A percentile compares a stretch with the other conserved stretches of the same genome.
These are phyloP conservation scores for Aphidius colemani DNA, from an alignment of 2,888 invertebrate species.

Conservation along the genomic window DNA sequence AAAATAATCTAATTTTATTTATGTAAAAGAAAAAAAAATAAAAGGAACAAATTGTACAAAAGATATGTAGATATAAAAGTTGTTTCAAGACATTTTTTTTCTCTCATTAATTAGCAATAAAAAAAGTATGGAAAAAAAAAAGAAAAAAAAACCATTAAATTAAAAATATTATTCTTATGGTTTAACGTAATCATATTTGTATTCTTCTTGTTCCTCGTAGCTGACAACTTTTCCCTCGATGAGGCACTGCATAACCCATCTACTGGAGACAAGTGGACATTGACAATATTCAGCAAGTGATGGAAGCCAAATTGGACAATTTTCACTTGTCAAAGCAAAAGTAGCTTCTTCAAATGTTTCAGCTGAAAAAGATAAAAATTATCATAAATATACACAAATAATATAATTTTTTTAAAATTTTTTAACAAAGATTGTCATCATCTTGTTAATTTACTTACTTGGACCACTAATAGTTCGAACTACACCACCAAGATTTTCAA, in stretches of 20 bases:
- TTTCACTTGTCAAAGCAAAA: constrained; percentile 68
- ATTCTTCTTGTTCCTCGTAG: constrained; percentile 63
- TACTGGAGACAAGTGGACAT: constrained; percentile 66
- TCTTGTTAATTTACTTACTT: constrained; percentile 36
- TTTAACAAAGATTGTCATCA: constrained; percentile 1
- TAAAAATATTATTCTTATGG: constrained; percentile 4
- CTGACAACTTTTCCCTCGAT: constrained; percentile 66
- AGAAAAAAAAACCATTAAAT: constrained; percentile 1
- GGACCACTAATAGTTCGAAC: constrained; percentile 42
- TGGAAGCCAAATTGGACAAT: constrained; percentile 64
- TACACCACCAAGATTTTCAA: constrained; percentile 63
- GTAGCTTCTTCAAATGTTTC: constrained; percentile 47
- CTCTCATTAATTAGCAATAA: background rate
- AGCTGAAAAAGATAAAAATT: constrained; percentile 36
- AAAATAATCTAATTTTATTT: too few species aligned
- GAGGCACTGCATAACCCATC: constrained; percentile 73
- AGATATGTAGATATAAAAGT: too few species aligned
- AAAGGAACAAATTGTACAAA: too few species aligned
- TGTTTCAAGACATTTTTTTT: too few species aligned
- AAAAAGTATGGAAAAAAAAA: constrained; percentile 1
- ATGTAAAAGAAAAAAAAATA: too few species aligned
- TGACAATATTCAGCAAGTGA: too few species aligned
- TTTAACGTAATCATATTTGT: constrained; percentile 63
- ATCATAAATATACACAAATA: background rate
- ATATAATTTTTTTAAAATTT: background rate